Base-by-base conservation (phyloP, 1,140 invertebrate genomes). In the Drosophila lini region DNA sequence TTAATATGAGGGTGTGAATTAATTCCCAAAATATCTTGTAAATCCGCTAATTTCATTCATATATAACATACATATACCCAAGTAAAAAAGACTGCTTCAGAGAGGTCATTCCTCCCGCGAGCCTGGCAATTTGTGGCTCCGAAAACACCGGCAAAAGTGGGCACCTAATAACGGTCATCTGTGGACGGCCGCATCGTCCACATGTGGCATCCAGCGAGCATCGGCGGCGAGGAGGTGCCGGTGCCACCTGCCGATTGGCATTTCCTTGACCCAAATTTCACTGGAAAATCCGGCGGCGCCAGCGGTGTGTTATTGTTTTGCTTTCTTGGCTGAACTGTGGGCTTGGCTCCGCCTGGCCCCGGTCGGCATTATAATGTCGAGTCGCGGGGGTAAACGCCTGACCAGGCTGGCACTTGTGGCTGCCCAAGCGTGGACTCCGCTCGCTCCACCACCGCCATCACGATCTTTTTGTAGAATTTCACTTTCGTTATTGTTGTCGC, bases 241-340 rank as follows among this genome's bases (percentile, higher is more conserved):
- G 65, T 41, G 42, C 68, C 47, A 89, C 80, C 81, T 89, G 85
- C 74, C 61, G 80, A 80, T 88, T 89, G 86, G 74, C 81, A 89
- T 89, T 89, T 89, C 84, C 84, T 89, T 89, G 84, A 89, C 84
- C 84, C 67, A 84, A 84, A 89, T 89, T 89, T 89, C 84, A 84
- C 84, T 71, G 68, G 42, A 70, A 70, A 71, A 70, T 71, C 50
- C 52, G 50, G 78, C 38, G 50, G 78, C 38, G 53, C 50, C 47
- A 55, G 61, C 47, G 38, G 47, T 69, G 63, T 69, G 62, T 69
- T 69, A 69, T 68, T 69, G 59, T 78, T 73, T 78, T 36, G 62
- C 58, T 53, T 69, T 75, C 60, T 65, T 69, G 78, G 62, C 32
- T 52, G 69, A 74, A 75, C 78, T 58, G 63, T 82, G 78, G 48